A percentile compares a stretch with the other conserved stretches of the same genome.
phyloP scores from a whole-genome alignment of 2,888 invertebrate genomes.

The Augiades crinisus region DNA sequence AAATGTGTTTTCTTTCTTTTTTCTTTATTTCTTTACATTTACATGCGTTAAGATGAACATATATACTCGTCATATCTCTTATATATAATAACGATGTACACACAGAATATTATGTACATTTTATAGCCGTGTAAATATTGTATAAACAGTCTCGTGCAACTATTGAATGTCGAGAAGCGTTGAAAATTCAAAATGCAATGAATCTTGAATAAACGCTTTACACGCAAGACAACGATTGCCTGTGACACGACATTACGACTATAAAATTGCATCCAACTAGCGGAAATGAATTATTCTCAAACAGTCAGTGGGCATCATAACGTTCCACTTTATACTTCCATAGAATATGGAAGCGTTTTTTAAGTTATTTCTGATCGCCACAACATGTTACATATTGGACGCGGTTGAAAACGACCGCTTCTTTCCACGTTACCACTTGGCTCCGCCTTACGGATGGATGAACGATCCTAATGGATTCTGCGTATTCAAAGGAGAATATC shows the following conservation, averaged over 20 bases:
- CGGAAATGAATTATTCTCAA: constrained; percentile 18
- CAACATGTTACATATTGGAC: constrained; percentile 37
- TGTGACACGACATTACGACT: constrained; percentile 3
- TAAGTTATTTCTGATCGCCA: constrained; percentile 34
- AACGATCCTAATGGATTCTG: constrained; percentile 81
- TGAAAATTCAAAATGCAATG: constrained; percentile 1
- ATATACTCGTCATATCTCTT: no score
- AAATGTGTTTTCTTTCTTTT: no score
- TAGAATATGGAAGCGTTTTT: constrained; percentile 5
- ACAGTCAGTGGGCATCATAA: neutral
- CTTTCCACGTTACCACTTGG: constrained; percentile 58
- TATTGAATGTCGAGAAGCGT: constrained; percentile 7
- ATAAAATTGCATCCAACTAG: neutral
- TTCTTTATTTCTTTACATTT: no score
- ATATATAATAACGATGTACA: no score
- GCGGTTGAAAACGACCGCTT: constrained; percentile 40
- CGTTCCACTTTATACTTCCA: neutral
- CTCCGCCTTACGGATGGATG: constrained; percentile 70
- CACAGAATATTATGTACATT: no score
- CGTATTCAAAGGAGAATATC: constrained; percentile 56
- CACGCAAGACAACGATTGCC: neutral
- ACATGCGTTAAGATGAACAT: no score
- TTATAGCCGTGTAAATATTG: no score
- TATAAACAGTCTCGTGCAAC: no score
- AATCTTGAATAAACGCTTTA: neutral